These are phyloP conservation scores for Pteromalus puparum DNA, from an alignment of 1,140 invertebrate genomes.

Conservation along the genomic window DNA sequence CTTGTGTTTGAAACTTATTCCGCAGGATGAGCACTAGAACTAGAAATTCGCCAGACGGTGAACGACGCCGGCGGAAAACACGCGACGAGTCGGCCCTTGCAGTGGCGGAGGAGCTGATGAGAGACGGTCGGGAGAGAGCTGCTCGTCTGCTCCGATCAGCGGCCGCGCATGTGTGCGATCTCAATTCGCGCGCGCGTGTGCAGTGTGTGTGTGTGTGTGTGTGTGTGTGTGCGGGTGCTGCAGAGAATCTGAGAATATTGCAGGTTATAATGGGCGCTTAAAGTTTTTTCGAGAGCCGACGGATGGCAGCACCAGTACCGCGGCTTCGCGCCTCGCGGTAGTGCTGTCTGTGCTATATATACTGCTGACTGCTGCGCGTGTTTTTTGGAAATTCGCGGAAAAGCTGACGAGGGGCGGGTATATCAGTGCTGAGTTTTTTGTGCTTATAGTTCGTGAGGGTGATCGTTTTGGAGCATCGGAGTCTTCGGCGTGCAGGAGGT, in stretches of 20 bases:
- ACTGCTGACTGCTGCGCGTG: no score
- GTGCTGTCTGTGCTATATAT: no score
- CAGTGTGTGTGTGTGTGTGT: no score
- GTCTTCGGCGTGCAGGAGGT: no score
- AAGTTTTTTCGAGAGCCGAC: background rate
- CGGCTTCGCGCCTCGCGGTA: background rate
- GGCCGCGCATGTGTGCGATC: background rate
- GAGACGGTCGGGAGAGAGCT: background rate
- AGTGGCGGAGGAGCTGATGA: background rate
- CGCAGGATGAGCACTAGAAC: background rate
- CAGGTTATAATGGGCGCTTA: no score
- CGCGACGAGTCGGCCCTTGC: background rate
- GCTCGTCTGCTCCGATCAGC: background rate
- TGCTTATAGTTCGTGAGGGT: no score
- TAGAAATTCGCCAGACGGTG: background rate
- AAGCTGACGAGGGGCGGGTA: no score
- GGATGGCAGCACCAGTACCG: background rate
- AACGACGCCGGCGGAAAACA: background rate
- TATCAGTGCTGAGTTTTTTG: no score
- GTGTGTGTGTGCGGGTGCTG: no score
- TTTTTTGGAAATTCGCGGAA: no score
- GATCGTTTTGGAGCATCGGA: no score
- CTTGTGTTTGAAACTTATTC: background rate
- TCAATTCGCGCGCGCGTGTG: background rate
- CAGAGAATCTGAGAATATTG: no score